Conservation (phyloP, 2,888 invertebrate species). For the Lapara coniferarum region DNA sequence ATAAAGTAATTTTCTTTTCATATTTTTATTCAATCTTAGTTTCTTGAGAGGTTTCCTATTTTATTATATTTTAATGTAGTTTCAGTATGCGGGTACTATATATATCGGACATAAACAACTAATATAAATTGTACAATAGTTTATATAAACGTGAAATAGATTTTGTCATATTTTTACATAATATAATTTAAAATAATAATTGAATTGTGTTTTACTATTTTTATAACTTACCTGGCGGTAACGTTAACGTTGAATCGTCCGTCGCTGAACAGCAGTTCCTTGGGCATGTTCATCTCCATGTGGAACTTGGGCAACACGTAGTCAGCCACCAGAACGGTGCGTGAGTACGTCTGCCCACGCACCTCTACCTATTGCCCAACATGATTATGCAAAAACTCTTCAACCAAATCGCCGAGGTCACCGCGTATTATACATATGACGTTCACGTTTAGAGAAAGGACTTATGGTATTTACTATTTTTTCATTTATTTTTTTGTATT, state of each 20-base stretch:
- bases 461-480: no score
- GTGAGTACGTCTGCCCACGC: slow-evolving; percentile 85
- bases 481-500: no score
- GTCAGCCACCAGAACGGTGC: slow-evolving; percentile 92
- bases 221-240: slow-evolving; percentile 88
- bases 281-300: slow-evolving; percentile 91
- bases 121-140: no score
- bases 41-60: no score
- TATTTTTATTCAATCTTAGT: not conserved
- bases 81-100: no score
- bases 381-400: slow-evolving; percentile 38
- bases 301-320: slow-evolving; percentile 97
- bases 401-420: slow-evolving; percentile 44
- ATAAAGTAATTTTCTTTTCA: not conserved
- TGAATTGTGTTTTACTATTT: not conserved
- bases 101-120: no score
- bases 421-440: slow-evolving; percentile 27
- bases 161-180: no score
- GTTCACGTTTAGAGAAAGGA: slow-evolving; percentile 34
- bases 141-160: no score
- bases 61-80: no score
- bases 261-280: slow-evolving; percentile 92
- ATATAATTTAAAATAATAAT: no score
- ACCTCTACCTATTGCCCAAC: slow-evolving; percentile 64
- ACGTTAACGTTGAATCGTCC: slow-evolving; percentile 90